Evolutionary conservation across 2,113 vertebrate species (phyloP).

Genomic region (Haemorhous mexicanus): DNA sequence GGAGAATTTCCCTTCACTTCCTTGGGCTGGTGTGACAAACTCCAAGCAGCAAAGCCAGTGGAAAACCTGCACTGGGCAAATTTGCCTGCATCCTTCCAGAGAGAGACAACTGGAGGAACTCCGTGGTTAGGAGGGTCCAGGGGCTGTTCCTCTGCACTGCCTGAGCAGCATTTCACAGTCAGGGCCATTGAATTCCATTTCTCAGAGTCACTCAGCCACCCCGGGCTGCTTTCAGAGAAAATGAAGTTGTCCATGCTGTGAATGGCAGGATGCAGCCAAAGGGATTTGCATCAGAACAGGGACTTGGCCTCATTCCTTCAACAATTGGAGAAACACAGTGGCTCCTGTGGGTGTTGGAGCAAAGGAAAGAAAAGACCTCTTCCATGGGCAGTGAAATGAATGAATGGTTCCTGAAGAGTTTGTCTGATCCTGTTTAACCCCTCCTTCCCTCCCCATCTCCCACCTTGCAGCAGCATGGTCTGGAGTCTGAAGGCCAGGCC

Average conservation of each 20-base stretch:
- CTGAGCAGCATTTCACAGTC: neutral
- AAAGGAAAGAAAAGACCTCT: neutral
- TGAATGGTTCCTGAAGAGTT: neutral
- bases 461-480: neutral
- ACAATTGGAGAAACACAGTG: neutral
- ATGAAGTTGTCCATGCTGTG: conserved; percentile 2
- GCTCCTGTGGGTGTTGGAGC: neutral
- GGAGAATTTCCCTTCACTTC: neutral
- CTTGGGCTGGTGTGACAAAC: neutral
- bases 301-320: conserved; percentile 34
- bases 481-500: neutral
- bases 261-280: neutral
- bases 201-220: neutral
- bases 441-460: neutral
- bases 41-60: neutral
- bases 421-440: neutral
- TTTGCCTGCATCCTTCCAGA: neutral
- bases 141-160: neutral
- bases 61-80: neutral
- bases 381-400: neutral
- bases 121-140: neutral
- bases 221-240: conserved; percentile 20
- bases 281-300: conserved; percentile 50
- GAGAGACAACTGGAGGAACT: neutral
- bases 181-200: conserved; percentile 7